A percentile compares a stretch with the other conserved stretches of the same genome.
Evolutionary conservation across 2,797 vertebrate genomes (phyloP).

Genomic region (Alca torda): DNA sequence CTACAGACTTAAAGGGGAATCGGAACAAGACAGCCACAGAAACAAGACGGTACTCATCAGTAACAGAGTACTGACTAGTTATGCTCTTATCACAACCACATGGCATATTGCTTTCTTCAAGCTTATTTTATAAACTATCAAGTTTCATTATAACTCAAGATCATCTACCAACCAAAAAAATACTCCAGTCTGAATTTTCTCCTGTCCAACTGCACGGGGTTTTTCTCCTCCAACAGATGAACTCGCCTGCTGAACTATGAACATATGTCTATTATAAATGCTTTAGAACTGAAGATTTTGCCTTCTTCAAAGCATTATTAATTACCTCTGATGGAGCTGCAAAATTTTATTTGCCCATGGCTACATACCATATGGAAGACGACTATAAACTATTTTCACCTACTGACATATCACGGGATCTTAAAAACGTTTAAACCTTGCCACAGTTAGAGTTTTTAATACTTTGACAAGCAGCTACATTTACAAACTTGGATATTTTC

Average conservation of each 20-base stretch:
- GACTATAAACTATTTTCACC: neutral
- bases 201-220: fast-evolving
- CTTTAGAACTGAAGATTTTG: neutral
- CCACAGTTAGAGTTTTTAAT: neutral
- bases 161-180: neutral
- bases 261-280: neutral
- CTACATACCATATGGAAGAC: neutral
- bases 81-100: neutral
- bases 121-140: neutral
- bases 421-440: neutral
- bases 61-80: neutral
- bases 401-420: neutral
- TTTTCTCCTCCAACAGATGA: neutral
- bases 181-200: neutral
- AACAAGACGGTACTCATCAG: neutral
- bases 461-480: neutral
- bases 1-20: neutral
- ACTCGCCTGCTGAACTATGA: neutral
- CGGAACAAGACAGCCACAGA: neutral
- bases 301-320: neutral
- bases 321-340: neutral
- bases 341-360: neutral
- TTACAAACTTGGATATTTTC: neutral
- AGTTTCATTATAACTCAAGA: neutral
- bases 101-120: neutral